Conservation (phyloP, 2,797 vertebrate genomes). For the Pantherophis alleghaniensis region DNA sequence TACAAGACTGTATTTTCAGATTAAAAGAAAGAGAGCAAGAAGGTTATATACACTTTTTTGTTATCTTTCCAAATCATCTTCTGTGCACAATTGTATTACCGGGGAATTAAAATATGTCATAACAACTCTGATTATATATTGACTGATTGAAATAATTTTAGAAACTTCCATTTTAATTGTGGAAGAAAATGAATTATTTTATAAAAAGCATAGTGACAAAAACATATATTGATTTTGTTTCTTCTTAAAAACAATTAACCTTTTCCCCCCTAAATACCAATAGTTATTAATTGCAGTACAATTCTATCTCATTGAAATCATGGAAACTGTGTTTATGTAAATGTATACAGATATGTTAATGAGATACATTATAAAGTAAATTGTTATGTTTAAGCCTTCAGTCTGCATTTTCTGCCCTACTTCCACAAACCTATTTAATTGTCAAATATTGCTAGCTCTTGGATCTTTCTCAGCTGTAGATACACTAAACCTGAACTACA, state of each 20-base stretch:
- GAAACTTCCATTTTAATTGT: slow-evolving; percentile 19
- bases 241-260: background rate
- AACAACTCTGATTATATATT: slow-evolving; percentile 4
- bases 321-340: background rate
- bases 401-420: background rate
- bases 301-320: background rate
- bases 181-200: background rate
- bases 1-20: background rate
- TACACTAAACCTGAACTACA: slow-evolving; percentile 18
- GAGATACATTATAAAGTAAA: slow-evolving; percentile 22
- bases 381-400: background rate
- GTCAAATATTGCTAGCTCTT: slow-evolving; percentile 8
- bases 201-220: background rate
- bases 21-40: background rate
- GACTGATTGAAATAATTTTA: background rate
- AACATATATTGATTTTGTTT: background rate
- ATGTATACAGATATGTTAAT: background rate
- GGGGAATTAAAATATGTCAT: slow-evolving; percentile 8
- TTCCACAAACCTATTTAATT: slow-evolving; percentile 6
- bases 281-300: slow-evolving; percentile 6
- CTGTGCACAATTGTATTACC: slow-evolving; percentile 6
- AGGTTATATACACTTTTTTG: background rate
- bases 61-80: background rate
- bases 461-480: background rate
- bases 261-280: slow-evolving; percentile 41